Percentiles rank a stretch among this genome's conserved stretches.
Evolutionary conservation across 2,797 vertebrate genomes (phyloP).

Genomic region (Lutjanus argentimaculatus): DNA sequence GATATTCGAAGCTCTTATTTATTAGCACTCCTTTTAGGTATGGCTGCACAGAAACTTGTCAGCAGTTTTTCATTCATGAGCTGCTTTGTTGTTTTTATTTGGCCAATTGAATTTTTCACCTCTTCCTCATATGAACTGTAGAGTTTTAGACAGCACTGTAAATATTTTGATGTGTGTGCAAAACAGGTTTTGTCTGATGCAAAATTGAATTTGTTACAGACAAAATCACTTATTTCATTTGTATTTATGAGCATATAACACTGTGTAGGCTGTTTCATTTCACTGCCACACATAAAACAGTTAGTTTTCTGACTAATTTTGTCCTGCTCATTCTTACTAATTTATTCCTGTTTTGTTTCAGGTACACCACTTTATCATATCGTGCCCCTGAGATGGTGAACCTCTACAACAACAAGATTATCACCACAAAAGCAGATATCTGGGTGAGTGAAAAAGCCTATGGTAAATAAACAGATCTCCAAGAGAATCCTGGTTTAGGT

Average conservation of each 20-base stretch:
- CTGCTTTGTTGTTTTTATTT: slow-evolving; percentile 8
- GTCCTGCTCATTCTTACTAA: neutral
- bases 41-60: slow-evolving; percentile 1
- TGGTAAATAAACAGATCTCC: neutral
- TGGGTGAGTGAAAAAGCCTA: slow-evolving; percentile 90
- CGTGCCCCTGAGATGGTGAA: slow-evolving; percentile 99
- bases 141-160: neutral
- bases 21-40: slow-evolving; percentile 1
- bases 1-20: neutral
- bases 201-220: neutral
- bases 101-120: neutral
- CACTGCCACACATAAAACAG: neutral
- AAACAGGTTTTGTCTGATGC: neutral
- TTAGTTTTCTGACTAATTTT: neutral
- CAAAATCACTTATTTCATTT: neutral
- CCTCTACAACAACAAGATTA: slow-evolving; percentile 96
- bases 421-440: slow-evolving; percentile 97
- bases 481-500: neutral
- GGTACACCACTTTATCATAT: slow-evolving; percentile 98
- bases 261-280: neutral
- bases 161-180: neutral
- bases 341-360: slow-evolving; percentile 72
- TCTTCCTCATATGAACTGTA: neutral
- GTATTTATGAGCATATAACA: neutral
- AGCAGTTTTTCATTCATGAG: neutral